Evolutionary conservation across 2,797 vertebrate species (phyloP).

Genomic region (Pygocentrus nattereri): DNA sequence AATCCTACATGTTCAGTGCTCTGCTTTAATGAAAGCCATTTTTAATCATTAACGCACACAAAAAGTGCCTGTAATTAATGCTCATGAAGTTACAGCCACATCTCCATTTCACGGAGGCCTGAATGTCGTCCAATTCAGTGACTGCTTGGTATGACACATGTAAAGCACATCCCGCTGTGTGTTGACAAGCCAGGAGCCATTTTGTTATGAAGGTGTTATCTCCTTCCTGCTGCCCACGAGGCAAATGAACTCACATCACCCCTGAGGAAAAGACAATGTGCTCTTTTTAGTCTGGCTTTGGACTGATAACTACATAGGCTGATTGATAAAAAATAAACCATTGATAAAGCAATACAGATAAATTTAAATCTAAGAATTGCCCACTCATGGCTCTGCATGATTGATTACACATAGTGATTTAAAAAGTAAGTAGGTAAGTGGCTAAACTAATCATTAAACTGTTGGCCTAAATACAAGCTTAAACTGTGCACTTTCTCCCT

Average conservation of each 20-base stretch:
- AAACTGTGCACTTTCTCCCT: not conserved
- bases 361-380: not conserved
- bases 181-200: constrained; percentile 39
- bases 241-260: constrained; percentile 31
- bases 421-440: not conserved
- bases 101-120: not conserved
- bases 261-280: constrained; percentile 30
- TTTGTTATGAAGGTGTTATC: constrained; percentile 41
- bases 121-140: constrained; percentile 12
- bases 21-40: not conserved
- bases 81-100: not conserved
- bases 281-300: constrained; percentile 14
- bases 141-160: not conserved
- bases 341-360: not conserved
- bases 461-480: not conserved
- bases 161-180: not conserved
- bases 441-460: not conserved
- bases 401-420: not conserved
- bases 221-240: constrained; percentile 39
- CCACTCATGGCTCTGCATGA: not conserved
- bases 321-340: not conserved
- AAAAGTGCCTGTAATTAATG: not conserved
- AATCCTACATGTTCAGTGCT: not conserved
- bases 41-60: not conserved
- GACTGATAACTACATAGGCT: constrained; percentile 5